These are phyloP conservation scores for Icerya purchasi DNA, from an alignment of 2,888 invertebrate species.

Conservation along the genomic window DNA sequence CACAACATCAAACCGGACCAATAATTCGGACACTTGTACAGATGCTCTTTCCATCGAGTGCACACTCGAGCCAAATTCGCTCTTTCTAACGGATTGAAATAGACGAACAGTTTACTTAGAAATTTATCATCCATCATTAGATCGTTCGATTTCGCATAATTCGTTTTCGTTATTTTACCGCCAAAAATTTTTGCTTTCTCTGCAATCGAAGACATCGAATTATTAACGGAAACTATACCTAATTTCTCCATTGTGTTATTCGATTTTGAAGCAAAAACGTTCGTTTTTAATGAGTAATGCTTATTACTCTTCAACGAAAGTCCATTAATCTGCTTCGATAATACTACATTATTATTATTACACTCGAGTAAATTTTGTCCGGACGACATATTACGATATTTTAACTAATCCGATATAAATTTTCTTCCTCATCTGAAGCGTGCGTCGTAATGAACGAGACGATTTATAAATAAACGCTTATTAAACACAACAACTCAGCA, in stretches of 20 bases:
- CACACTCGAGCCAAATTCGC: slow-evolving; percentile 61
- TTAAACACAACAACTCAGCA: too few relatives aligned
- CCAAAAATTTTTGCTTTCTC: not conserved
- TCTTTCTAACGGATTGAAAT: slow-evolving; percentile 56
- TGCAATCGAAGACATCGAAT: not conserved
- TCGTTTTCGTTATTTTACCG: slow-evolving; percentile 5
- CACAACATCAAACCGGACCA: slow-evolving; percentile 73
- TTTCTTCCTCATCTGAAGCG: too few relatives aligned
- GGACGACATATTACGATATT: too few relatives aligned
- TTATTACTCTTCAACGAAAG: slow-evolving; percentile 32
- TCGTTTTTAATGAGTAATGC: slow-evolving; percentile 5
- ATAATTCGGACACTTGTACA: slow-evolving; percentile 68
- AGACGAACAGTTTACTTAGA: slow-evolving; percentile 60
- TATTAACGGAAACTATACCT: not conserved
- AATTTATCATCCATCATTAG: slow-evolving; percentile 67
- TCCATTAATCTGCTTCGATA: slow-evolving; percentile 71
- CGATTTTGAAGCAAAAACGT: not conserved
- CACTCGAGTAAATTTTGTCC: too few relatives aligned
- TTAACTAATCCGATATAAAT: too few relatives aligned
- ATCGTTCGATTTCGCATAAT: slow-evolving; percentile 23
- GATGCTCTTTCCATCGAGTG: slow-evolving; percentile 64
- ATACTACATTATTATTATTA: slow-evolving; percentile 69
- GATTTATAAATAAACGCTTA: too few relatives aligned
- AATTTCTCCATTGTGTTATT: not conserved
- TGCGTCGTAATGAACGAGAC: too few relatives aligned